Percentiles rank a stretch among this genome's conserved stretches.
phyloP scores from a whole-genome alignment of 30 jellyfish, hydroid and myxozoan species.

The Cassiopea xamachana region DNA sequence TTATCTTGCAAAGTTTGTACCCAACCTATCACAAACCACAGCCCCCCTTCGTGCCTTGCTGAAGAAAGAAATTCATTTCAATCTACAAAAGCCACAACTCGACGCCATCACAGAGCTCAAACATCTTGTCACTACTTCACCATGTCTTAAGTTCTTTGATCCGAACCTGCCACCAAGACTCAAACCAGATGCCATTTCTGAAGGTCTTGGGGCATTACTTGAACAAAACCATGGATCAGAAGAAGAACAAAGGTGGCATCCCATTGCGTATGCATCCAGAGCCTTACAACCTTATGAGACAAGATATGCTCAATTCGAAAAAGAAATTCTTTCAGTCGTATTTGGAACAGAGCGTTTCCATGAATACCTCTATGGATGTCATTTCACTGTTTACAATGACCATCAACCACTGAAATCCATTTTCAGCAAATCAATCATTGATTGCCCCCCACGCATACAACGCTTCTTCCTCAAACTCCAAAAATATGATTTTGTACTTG shows the following conservation, averaged over 20 bases:
- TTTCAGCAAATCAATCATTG: conserved; percentile 66
- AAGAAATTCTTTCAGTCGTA: conserved; percentile 54
- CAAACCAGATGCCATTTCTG: conserved; percentile 55
- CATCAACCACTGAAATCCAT: conserved; percentile 68
- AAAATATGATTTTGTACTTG: conserved; percentile 62
- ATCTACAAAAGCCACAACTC: conserved; percentile 68
- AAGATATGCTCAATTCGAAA: conserved; percentile 58
- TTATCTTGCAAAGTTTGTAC: conserved; percentile 13
- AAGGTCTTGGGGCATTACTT: conserved; percentile 69
- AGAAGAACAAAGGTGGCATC: conserved; percentile 45
- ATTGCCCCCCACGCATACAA: conserved; percentile 60
- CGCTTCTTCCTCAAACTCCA: conserved; percentile 62
- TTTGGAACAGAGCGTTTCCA: conserved; percentile 61
- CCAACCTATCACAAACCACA: conserved; percentile 34
- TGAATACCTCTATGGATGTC: conserved; percentile 51
- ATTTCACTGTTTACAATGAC: conserved; percentile 60
- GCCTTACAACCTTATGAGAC: conserved; percentile 51
- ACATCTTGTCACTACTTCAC: conserved; percentile 75
- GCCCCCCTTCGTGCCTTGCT: conserved; percentile 1
- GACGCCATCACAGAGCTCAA: conserved; percentile 74
- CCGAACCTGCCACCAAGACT: conserved; percentile 67
- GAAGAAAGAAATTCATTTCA: conserved; percentile 25
- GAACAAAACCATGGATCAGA: conserved; percentile 64
- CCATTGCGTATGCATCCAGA: conserved; percentile 51
- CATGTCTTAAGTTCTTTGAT: conserved; percentile 50